These are phyloP conservation scores for Gasterosteus nipponicus DNA, from an alignment of 2,113 vertebrate species.

Conservation along the genomic window DNA sequence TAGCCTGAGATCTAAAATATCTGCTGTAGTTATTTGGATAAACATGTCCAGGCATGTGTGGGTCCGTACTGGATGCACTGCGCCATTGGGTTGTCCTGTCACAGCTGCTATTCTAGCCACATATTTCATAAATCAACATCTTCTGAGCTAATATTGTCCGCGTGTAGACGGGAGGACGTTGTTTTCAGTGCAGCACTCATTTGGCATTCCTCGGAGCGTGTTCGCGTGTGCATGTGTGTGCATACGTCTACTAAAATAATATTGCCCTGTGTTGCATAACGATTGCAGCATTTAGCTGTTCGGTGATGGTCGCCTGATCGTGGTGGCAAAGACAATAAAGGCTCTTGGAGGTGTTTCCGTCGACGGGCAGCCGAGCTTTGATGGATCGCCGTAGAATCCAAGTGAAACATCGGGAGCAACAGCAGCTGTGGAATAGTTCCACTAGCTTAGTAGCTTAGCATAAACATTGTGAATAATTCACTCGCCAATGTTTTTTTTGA, in stretches of 20 bases:
- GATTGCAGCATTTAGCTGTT: slow-evolving; percentile 60
- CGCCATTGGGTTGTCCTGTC: background rate
- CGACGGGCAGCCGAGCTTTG: slow-evolving; percentile 10
- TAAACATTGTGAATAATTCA: background rate
- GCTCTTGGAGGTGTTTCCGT: slow-evolving; percentile 11
- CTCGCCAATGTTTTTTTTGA: background rate
- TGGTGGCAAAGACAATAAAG: slow-evolving; percentile 31
- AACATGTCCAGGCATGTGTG: background rate
- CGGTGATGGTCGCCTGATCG: slow-evolving; percentile 41
- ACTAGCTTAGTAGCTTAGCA: background rate
- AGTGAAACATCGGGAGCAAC: background rate
- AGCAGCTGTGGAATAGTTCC: background rate
- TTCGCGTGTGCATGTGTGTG: slow-evolving; percentile 30
- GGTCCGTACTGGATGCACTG: background rate
- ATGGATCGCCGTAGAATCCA: slow-evolving; percentile 2
- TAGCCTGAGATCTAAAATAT: background rate
- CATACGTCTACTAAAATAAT: slow-evolving; percentile 47
- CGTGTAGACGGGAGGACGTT: background rate
- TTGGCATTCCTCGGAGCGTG: slow-evolving; percentile 35
- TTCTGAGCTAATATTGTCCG: slow-evolving; percentile 15
- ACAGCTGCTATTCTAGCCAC: background rate
- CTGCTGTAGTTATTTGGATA: background rate
- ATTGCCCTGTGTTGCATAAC: slow-evolving; percentile 64
- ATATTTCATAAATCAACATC: slow-evolving; percentile 11
- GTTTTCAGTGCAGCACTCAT: slow-evolving; percentile 28